Evolutionary conservation across 2,113 vertebrate species (phyloP).

Genomic region (Oceanites oceanicus): DNA sequence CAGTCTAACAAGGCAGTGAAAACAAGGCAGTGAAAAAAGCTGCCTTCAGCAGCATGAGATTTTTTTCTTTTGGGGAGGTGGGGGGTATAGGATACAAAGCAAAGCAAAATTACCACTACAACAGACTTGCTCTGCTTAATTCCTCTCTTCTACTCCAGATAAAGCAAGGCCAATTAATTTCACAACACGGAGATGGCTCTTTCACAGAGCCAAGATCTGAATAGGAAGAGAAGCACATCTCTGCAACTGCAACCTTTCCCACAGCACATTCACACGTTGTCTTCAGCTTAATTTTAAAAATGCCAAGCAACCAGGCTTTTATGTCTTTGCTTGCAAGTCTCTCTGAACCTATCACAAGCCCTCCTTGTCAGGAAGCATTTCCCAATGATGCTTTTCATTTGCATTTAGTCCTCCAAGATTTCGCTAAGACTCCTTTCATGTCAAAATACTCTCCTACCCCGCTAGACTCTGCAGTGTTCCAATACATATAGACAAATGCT

Average conservation of each 20-base stretch:
- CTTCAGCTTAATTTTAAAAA: not conserved
- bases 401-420: not conserved
- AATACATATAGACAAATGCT: not conserved
- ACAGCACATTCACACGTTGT: not conserved
- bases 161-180: not conserved
- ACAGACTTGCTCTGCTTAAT: not conserved
- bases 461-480: not conserved
- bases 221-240: not conserved
- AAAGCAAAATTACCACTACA: not conserved
- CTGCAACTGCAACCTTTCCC: not conserved
- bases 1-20: not conserved
- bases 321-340: not conserved
- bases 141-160: not conserved
- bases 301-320: not conserved
- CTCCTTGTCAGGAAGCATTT: not conserved
- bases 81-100: not conserved
- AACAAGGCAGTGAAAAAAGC: not conserved
- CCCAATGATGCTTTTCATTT: not conserved
- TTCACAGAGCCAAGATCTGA: not conserved
- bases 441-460: not conserved
- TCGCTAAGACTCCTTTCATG: not conserved
- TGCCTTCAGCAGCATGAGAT: not conserved
- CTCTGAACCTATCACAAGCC: not conserved
- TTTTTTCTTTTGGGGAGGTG: not conserved
- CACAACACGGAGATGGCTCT: not conserved